Base-by-base conservation (phyloP, 2,113 vertebrate genomes). In the Indri indri region DNA sequence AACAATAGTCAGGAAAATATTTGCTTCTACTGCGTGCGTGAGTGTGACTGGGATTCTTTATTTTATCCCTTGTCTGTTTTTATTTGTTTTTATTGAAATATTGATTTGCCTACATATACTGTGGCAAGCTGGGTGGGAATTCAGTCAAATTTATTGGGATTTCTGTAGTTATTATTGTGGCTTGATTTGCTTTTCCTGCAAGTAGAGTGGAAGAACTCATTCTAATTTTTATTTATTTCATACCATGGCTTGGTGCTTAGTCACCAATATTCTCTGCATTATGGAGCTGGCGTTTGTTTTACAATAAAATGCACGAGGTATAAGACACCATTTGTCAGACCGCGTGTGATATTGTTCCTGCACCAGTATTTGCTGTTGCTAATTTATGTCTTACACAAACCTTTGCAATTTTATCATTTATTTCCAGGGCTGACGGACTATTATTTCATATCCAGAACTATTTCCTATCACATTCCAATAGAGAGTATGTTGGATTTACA, bases 21-120 rank as follows among this genome's bases (percentile, higher is more conserved):
- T 74, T 57, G 22, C 73, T 87, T 88, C 88, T 40, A 23, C 14
- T 13, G 20, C 34, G 4, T 45, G 17, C 10, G 1, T 23, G 54
- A 13, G 10, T 61, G 47, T 50, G 42, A 47, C 8, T 68, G 50
- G 25, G 70, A 7, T 25, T 73, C 70, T 34, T 91, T 32, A 37
- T 47, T 42, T 66, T 42, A 61, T 18, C 63, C 54, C 22, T 16
- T 61, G 13, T 76, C 54, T 34, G 20, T 52, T 93, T 93, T 81
- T 79, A 77, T 77, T 86, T 68, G 4, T 76, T 94, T 95, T 94
- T 82, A 90, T 73, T 79, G 59, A 94, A 96, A 71, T 95, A 71
- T 40, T 66, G 77, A 65, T 71, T 45, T 42, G 11, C 25, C 50
- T 82, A 2, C 4, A 1, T 16, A 40, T 12, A 14, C 3, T 1